phyloP scores from a whole-genome alignment of 2,797 vertebrate species.

The Paramormyrops hopkinsi region DNA sequence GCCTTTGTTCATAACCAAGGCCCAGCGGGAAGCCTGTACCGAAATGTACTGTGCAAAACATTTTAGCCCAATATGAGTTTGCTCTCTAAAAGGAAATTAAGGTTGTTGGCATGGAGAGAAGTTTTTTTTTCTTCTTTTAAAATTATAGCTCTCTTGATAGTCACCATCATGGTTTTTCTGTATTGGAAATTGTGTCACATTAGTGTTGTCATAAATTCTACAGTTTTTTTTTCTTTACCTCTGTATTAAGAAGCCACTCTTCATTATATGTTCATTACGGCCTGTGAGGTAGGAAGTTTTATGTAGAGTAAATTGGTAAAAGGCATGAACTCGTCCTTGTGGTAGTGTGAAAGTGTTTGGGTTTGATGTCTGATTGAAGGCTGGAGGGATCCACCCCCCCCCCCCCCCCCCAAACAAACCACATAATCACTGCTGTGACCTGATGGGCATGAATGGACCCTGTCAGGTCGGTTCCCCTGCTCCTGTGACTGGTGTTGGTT shows the following conservation, averaged over 20 bases:
- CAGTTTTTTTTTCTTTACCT: neutral
- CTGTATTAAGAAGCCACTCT: neutral
- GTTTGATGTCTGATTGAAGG: neutral
- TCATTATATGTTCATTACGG: neutral
- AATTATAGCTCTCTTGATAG: neutral
- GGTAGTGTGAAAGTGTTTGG: neutral
- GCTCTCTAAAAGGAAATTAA: neutral
- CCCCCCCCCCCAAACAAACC: neutral
- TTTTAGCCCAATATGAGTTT: neutral
- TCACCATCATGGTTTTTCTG: neutral
- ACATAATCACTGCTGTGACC: neutral
- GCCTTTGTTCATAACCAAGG: neutral
- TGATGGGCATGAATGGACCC: neutral
- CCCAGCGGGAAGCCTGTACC: neutral
- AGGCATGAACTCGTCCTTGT: no score
- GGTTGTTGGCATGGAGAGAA: neutral
- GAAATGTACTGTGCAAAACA: neutral
- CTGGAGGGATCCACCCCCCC: neutral
- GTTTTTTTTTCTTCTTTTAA: neutral
- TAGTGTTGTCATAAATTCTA: neutral
- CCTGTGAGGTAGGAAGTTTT: neutral
- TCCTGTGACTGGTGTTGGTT: neutral
- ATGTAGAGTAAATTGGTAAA: neutral
- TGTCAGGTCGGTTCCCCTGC: neutral
- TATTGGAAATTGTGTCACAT: neutral